Evolutionary conservation across 2,797 vertebrate species (phyloP), one percentile per base, ranked within the genome.

Genomic region (Antennarius maculatus): DNA sequence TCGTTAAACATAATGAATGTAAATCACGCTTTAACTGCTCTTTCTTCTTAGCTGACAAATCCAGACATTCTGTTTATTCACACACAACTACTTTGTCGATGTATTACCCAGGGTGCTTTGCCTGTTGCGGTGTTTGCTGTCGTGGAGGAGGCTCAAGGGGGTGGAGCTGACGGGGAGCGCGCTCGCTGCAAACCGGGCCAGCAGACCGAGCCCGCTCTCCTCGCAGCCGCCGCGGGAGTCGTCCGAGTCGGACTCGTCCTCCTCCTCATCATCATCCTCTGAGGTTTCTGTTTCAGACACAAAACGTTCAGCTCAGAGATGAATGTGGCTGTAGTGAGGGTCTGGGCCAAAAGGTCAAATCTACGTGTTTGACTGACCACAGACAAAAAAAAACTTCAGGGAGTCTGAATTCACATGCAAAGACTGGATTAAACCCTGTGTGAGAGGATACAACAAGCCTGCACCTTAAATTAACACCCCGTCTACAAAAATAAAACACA

Each of bases 151-250:
- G 6, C 94, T 96, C 51, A 95, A 72, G 0, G 96, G 90, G 0
- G 93, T 91, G 23, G 95, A 91, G 74, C 92, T 90, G 0, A 96
- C 88, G 4, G 97, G 97, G 81, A 97, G 89, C 0, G 96, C 97
- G 0, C 94, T 97, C 54, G 97, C 97, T 0, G 98, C 98, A 57
- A 98, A 98, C 77, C 96, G 92, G 0, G 97, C 97, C 80, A 99
- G 89, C 54, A 98, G 91, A 42, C 97, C 97, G 83, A 99, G 85
- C 11, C 97, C 98, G 0, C 96, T 98, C 92, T 99, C 97, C 39
- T 99, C 97, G 9, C 86, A 87, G 51, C 58, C 75, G 0, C 56
- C 82, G 0, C 80, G 77, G 0, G 17, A 54, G 53, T 80, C 75
- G 17, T 94, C 92, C 0, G 89, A 95, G 60, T 92, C 86, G 0